A percentile compares a stretch with the other conserved stretches of the same genome.
Conservation (phyloP, 1,140 invertebrate species). For the Macrocentrus cingulum region DNA sequence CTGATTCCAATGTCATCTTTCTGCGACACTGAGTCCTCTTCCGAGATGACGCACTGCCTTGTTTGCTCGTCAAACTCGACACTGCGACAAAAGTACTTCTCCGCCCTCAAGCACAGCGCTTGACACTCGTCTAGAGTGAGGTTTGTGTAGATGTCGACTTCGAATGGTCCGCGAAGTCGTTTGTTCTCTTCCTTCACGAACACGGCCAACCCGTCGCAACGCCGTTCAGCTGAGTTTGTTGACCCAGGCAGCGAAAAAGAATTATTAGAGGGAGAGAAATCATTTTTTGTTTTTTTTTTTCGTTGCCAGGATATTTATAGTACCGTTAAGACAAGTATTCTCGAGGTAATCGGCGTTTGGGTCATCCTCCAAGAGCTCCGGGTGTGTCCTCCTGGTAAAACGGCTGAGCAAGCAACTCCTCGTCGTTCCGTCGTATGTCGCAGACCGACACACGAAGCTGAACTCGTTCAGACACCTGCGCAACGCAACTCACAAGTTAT, state of each 20-base stretch:
- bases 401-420: slow-evolving; percentile 77
- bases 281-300: not conserved
- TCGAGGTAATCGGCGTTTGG: slow-evolving; percentile 87
- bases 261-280: not conserved
- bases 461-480: slow-evolving; percentile 82
- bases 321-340: slow-evolving; percentile 87
- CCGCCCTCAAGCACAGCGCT: slow-evolving; percentile 73
- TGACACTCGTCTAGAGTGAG: slow-evolving; percentile 84
- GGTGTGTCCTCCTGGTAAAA: slow-evolving; percentile 82
- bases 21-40: slow-evolving; percentile 86
- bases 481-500: slow-evolving; percentile 16
- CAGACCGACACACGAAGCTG: slow-evolving; percentile 83
- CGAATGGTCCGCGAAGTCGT: slow-evolving; percentile 81
- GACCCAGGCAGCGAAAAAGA: not conserved
- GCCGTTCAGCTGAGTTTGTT: slow-evolving; percentile 67
- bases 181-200: slow-evolving; percentile 89
- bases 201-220: slow-evolving; percentile 81
- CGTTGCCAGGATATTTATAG: not conserved
- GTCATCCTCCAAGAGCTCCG: slow-evolving; percentile 79
- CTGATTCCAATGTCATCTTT: slow-evolving; percentile 81
- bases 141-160: slow-evolving; percentile 82
- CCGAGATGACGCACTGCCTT: slow-evolving; percentile 79
- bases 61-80: slow-evolving; percentile 88
- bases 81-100: slow-evolving; percentile 85
- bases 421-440: slow-evolving; percentile 75